Conservation (phyloP, 2,113 vertebrate genomes). For the Sakesphorus luctuosus region DNA sequence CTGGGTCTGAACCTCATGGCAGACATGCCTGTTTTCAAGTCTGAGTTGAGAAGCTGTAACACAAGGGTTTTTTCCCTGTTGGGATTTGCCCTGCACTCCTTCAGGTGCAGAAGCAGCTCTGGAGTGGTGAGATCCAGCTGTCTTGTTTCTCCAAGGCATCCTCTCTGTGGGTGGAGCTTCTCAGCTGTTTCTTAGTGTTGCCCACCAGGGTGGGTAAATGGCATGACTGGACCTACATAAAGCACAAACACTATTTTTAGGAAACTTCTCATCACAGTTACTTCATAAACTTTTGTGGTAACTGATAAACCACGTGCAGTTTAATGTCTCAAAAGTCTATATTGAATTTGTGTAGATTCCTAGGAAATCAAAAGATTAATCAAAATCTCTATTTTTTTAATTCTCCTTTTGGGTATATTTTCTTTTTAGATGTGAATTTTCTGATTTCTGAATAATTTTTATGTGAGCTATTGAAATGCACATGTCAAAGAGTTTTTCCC, state of each 20-base stretch:
- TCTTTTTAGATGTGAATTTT: not conserved
- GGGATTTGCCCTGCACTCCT: not conserved
- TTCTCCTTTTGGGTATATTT: not conserved
- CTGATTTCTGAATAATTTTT: not conserved
- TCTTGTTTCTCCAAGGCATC: not conserved
- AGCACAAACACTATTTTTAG: not conserved
- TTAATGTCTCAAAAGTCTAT: not conserved
- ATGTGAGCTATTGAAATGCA: not conserved
- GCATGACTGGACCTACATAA: fast-evolving
- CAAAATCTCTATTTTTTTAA: not conserved
- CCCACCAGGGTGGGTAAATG: not conserved
- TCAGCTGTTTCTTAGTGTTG: not conserved
- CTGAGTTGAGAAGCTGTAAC: not conserved
- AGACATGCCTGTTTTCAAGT: not conserved
- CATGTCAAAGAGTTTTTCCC: not conserved
- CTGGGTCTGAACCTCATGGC: not conserved
- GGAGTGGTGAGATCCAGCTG: not conserved
- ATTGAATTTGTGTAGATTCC: not conserved
- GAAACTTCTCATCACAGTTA: not conserved
- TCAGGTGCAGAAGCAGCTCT: not conserved
- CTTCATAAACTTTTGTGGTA: not conserved
- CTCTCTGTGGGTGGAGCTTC: not conserved
- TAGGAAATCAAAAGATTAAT: not conserved
- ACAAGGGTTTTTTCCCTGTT: not conserved
- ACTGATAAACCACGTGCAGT: not conserved